Conservation (phyloP, 2,888 invertebrate species). For the Vannuccia rotundouncinata region DNA sequence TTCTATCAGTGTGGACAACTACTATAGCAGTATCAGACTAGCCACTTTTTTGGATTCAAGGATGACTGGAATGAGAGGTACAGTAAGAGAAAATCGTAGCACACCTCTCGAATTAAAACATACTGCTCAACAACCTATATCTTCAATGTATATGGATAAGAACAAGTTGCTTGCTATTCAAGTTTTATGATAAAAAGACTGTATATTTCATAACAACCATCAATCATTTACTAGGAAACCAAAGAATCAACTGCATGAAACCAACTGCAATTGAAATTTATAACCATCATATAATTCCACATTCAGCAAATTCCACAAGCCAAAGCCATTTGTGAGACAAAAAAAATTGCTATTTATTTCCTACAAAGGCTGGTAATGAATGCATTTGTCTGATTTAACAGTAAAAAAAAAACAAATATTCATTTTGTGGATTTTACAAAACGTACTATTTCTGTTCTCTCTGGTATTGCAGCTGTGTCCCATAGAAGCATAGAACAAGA, state of each 20-base stretch:
- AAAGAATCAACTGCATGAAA: conserved; percentile 3
- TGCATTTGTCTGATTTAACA: neutral
- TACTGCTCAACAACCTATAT: conserved; percentile 1
- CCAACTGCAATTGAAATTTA: conserved; percentile 16
- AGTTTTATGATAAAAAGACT: conserved; percentile 23
- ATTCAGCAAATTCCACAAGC: neutral
- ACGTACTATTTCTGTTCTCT: neutral
- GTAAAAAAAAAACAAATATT: conserved; percentile 14
- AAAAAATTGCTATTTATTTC: conserved; percentile 23
- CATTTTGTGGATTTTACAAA: conserved; percentile 2
- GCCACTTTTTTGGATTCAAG: neutral
- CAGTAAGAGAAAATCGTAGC: conserved; percentile 2
- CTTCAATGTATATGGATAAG: conserved; percentile 1
- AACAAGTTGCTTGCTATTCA: neutral
- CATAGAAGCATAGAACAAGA: neutral
- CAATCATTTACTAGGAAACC: neutral
- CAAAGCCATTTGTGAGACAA: conserved; percentile 19
- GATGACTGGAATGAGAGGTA: conserved; percentile 20
- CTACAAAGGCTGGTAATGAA: conserved; percentile 31
- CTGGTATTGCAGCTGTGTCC: neutral
- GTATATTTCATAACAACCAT: conserved; percentile 22
- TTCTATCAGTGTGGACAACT: conserved; percentile 3
- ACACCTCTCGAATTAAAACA: neutral
- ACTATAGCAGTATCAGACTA: conserved; percentile 8
- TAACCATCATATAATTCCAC: conserved; percentile 21